Conservation (phyloP, 2,797 vertebrate genomes). For the Chaetodon trifasciatus region DNA sequence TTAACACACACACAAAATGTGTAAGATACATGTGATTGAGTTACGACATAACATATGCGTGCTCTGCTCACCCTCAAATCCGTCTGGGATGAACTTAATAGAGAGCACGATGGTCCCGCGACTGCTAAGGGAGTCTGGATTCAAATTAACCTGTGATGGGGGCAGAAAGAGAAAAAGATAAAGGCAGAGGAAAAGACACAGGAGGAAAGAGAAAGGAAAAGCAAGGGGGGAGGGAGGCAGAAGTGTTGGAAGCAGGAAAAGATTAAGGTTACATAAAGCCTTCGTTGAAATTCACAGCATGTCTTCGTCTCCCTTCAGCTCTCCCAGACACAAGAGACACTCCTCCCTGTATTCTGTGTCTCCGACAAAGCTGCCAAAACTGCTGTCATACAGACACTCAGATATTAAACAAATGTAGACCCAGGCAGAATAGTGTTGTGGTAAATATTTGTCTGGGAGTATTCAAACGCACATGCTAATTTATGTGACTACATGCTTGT, state of each 20-base stretch:
- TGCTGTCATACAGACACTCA: conserved; percentile 40
- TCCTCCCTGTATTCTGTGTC: conserved; percentile 46
- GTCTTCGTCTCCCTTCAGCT: conserved; percentile 70
- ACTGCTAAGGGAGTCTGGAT: conserved; percentile 84
- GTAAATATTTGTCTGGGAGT: conserved; percentile 14
- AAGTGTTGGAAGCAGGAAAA: conserved; percentile 44
- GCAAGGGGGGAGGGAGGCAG: conserved; percentile 4
- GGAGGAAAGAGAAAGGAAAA: conserved; percentile 8
- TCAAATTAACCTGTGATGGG: conserved; percentile 83
- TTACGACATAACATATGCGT: conserved; percentile 1
- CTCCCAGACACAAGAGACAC: conserved; percentile 58
- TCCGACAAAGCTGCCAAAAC: conserved; percentile 49
- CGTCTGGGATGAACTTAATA: conserved; percentile 90
- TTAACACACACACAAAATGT: conserved; percentile 76
- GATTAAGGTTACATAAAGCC: conserved; percentile 75
- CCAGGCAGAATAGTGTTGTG: background rate
- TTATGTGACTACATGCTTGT: background rate
- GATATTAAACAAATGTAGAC: conserved; percentile 38
- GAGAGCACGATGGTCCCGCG: conserved; percentile 90
- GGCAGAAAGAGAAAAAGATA: background rate
- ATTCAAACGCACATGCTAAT: conserved; percentile 17
- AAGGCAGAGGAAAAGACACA: conserved; percentile 22
- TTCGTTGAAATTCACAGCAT: conserved; percentile 81
- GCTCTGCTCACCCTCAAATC: conserved; percentile 87
- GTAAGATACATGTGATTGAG: background rate